Evolutionary conservation across 2,113 vertebrate species (phyloP).

Genomic region (Sorex araneus): DNA sequence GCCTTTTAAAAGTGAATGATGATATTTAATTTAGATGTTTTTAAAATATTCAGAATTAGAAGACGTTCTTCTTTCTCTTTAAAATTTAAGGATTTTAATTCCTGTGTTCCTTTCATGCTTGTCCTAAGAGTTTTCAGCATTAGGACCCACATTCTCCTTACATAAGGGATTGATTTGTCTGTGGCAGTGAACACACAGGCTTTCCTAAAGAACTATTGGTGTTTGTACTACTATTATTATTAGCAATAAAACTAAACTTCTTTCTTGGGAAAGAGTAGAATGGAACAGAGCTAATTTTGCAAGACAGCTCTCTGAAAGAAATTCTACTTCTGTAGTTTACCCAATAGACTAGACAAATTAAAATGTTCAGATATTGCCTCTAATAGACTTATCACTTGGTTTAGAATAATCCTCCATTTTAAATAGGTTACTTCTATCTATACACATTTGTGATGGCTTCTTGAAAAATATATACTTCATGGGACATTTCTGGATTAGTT

Average conservation of each 20-base stretch:
- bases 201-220: conserved; percentile 54
- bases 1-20: conserved; percentile 50
- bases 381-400: conserved; percentile 10
- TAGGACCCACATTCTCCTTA: conserved; percentile 26
- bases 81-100: conserved; percentile 27
- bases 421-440: not conserved
- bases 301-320: not conserved
- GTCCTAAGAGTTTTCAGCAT: not conserved
- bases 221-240: conserved; percentile 37
- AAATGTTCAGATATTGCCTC: not conserved
- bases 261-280: conserved; percentile 22
- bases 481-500: not conserved
- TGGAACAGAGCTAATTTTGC: not conserved
- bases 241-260: conserved; percentile 8
- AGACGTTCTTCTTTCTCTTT: conserved; percentile 43
- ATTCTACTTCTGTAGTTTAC: not conserved
- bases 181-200: conserved; percentile 44
- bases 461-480: not conserved
- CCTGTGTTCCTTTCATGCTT: conserved; percentile 19
- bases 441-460: no score
- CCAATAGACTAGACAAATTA: not conserved
- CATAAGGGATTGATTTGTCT: conserved; percentile 36
- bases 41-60: conserved; percentile 5
- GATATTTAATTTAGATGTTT: conserved; percentile 25
- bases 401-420: conserved; percentile 27